Percentiles rank a stretch among this genome's conserved stretches.
Evolutionary conservation across 1,140 invertebrate species (phyloP).

Genomic region (Saccostrea glomerata): DNA sequence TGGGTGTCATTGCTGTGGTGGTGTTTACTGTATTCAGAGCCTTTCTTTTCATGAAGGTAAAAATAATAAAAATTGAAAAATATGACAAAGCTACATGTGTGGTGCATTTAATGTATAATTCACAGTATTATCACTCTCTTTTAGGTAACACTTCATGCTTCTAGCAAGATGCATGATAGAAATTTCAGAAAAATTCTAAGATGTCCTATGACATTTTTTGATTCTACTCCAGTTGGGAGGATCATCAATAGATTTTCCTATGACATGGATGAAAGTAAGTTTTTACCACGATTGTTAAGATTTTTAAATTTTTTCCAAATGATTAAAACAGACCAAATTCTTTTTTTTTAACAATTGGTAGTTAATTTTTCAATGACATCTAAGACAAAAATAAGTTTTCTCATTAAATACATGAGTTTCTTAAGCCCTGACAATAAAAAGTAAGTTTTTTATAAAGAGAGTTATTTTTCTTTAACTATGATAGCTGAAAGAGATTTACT

Average conservation of each 20-base stretch:
- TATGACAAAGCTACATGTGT: no score
- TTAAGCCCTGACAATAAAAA: neutral
- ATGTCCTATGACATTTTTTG: constrained; percentile 83
- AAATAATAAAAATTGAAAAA: neutral
- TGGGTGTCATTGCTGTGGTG: constrained; percentile 81
- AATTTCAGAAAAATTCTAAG: constrained; percentile 80
- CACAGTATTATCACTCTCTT: neutral
- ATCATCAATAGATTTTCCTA: constrained; percentile 84
- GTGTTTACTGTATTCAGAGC: constrained; percentile 82
- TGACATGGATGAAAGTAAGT: constrained; percentile 81
- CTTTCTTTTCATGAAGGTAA: constrained; percentile 82
- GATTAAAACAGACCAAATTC: no score
- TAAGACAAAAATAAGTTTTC: no score
- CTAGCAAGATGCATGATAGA: constrained; percentile 83
- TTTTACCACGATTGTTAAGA: no score
- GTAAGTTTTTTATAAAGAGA: no score
- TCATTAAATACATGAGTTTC: neutral
- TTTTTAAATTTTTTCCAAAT: no score
- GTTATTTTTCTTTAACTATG: neutral
- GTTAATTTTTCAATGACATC: no score
- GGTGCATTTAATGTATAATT: neutral
- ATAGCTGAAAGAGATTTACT: neutral
- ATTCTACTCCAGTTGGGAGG: constrained; percentile 83
- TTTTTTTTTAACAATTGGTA: no score
- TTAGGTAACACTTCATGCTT: constrained; percentile 83